Conservation (phyloP, 2,888 invertebrate genomes). For the Ichneumoninae sp. region DNA sequence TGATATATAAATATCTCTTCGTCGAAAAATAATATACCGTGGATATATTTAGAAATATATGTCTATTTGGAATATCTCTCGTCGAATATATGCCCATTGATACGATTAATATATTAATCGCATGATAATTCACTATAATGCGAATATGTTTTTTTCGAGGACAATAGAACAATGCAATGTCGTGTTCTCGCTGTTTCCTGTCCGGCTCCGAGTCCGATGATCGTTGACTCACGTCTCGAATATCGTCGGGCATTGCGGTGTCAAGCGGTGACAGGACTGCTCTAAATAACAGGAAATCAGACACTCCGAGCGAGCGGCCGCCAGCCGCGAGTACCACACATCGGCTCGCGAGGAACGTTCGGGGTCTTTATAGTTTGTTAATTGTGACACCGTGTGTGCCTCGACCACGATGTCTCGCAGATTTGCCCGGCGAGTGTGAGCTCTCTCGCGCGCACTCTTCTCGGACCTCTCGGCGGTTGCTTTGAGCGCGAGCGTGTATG, state of each 20-base stretch:
- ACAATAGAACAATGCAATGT: conserved; percentile 2
- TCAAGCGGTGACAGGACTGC: conserved; percentile 56
- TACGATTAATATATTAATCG: too few relatives aligned
- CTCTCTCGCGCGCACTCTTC: conserved; percentile 11
- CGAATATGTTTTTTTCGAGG: not conserved
- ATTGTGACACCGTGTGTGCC: conserved; percentile 69
- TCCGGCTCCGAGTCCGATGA: conserved; percentile 14
- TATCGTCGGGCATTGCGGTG: conserved; percentile 32
- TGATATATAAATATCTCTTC: too few relatives aligned
- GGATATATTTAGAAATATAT: too few relatives aligned
- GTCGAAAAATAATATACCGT: too few relatives aligned
- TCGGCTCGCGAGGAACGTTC: conserved; percentile 27
- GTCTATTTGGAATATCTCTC: too few relatives aligned
- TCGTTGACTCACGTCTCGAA: conserved; percentile 52
- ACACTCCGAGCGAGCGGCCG: conserved; percentile 63
- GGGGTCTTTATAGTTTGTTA: conserved; percentile 71
- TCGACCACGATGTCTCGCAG: conserved; percentile 10
- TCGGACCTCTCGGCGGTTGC: not conserved
- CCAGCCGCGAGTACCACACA: conserved; percentile 25
- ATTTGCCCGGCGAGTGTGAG: conserved; percentile 1
- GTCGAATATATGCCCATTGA: too few relatives aligned
- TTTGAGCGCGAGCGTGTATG: not conserved
- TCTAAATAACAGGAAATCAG: conserved; percentile 76
- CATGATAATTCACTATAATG: too few relatives aligned
- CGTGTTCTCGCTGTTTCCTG: not conserved